Conservation (phyloP, 2,113 vertebrate genomes). For the Holacanthus passer region DNA sequence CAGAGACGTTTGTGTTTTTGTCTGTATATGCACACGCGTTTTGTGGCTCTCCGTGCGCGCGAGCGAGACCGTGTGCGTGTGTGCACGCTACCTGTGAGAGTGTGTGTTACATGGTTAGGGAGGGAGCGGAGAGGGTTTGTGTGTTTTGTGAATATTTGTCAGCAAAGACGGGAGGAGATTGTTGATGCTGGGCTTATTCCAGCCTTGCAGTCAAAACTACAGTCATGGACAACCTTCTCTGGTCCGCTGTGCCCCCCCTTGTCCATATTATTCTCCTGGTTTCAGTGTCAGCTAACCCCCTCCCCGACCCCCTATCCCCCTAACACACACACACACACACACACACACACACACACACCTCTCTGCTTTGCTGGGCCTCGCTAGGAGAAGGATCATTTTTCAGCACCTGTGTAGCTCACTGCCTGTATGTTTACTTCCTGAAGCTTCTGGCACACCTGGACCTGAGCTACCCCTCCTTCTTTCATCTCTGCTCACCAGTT, state of each 20-base stretch:
- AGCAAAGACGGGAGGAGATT: conserved; percentile 45
- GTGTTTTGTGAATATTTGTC: conserved; percentile 55
- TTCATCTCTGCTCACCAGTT: conserved; percentile 51
- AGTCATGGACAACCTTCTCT: conserved; percentile 43
- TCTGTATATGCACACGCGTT: conserved; percentile 51
- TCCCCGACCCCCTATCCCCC: neutral
- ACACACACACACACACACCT: neutral
- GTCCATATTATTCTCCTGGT: conserved; percentile 42
- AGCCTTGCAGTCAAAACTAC: conserved; percentile 43
- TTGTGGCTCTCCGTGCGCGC: conserved; percentile 36
- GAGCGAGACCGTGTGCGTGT: conserved; percentile 4
- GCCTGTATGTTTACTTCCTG: conserved; percentile 75
- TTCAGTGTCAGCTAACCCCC: conserved; percentile 30
- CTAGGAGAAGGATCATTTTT: conserved; percentile 71
- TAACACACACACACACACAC: neutral
- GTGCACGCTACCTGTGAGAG: conserved; percentile 53
- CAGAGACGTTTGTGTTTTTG: conserved; percentile 58
- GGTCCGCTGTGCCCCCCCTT: conserved; percentile 32
- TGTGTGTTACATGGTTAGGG: conserved; percentile 20
- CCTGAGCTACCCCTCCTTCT: conserved; percentile 61
- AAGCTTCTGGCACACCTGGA: conserved; percentile 80
- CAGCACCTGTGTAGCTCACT: conserved; percentile 75
- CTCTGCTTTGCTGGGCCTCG: conserved; percentile 46
- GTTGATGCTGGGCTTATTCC: conserved; percentile 53
- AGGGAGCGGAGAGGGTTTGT: conserved; percentile 37